Evolutionary conservation across 2,797 vertebrate genomes (phyloP), one percentile per base, ranked within the genome.

Genomic region (Tangara arthus): DNA sequence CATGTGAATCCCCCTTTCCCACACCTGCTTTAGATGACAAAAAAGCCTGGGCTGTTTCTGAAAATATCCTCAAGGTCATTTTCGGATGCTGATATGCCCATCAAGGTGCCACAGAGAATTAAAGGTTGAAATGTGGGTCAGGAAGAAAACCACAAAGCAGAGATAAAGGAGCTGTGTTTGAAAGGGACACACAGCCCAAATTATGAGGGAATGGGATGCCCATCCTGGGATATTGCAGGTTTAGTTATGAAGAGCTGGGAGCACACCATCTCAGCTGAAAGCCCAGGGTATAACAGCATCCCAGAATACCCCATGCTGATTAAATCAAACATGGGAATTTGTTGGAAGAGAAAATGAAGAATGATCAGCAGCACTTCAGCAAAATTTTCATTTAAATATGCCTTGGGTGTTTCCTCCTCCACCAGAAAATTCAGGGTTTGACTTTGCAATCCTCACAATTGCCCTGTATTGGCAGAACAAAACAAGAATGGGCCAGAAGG

Each of bases 251-350:
- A 42, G 2, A 6, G 4, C 3, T 37, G 32, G 20, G 19, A 83
- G 10, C 6, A 13, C 50, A 28, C 5, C 14, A 11, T 6, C 41
- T 46, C 35, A 79, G 6, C 35, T 41, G 49, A 77, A 52, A 59
- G 4, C 23, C 26, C 3, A 1, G 34, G 20, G 13, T 52, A 3
- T 4, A 15, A 59, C 47, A 19, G 4, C 15, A 44, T 30, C 15
- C 12, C 24, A 50, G 46, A 66, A 64, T 14, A n/a, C 3, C 3
- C 16, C 28, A 22, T 0, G 0, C 32, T 60, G 42, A 68, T 68
- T 26, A 57, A 73, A 30, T 1, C 3, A 0, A 61, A n/a, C 5
- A 9, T 0, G 2, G 10, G 24, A 84, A 81, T 8, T n/a, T 5
- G 10, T 6, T 56, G n/a, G 21, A 81, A 81, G 83, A 53, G 5